Conservation (phyloP, 2,113 vertebrate species). For the Trichechus manatus region DNA sequence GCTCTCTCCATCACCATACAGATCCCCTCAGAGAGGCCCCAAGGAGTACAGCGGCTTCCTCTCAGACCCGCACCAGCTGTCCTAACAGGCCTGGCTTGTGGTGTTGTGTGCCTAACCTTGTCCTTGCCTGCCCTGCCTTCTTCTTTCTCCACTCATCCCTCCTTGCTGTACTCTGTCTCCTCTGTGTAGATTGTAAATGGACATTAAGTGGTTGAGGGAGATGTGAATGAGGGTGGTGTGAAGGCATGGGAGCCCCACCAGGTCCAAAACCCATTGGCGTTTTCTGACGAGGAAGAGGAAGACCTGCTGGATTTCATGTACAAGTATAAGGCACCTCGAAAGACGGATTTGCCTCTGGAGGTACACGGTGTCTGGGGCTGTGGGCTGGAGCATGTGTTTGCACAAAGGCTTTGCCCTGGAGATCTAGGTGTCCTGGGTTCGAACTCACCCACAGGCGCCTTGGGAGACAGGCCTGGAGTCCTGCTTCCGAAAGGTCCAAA, state of each 20-base stretch:
- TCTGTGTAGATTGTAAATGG: slow-evolving; percentile 86
- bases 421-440: background rate
- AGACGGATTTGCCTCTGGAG: slow-evolving; percentile 88
- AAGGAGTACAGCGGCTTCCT: background rate
- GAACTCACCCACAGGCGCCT: background rate
- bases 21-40: background rate
- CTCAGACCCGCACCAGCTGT: background rate
- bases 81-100: slow-evolving; percentile 67
- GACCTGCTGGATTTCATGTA: slow-evolving; percentile 85
- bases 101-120: slow-evolving; percentile 66
- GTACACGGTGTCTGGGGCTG: slow-evolving; percentile 81
- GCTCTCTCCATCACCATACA: no score
- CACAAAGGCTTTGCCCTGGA: background rate
- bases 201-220: slow-evolving; percentile 88
- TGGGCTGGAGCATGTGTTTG: background rate
- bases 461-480: background rate
- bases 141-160: slow-evolving; percentile 58
- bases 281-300: slow-evolving; percentile 89
- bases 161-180: slow-evolving; percentile 82
- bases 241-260: slow-evolving; percentile 83
- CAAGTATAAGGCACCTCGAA: slow-evolving; percentile 84
- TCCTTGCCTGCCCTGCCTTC: background rate
- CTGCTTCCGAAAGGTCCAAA: background rate
- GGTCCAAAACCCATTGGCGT: slow-evolving; percentile 85
- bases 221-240: slow-evolving; percentile 86